Base-by-base conservation (phyloP, 2,888 invertebrate genomes). In the Ellobium chinense region DNA sequence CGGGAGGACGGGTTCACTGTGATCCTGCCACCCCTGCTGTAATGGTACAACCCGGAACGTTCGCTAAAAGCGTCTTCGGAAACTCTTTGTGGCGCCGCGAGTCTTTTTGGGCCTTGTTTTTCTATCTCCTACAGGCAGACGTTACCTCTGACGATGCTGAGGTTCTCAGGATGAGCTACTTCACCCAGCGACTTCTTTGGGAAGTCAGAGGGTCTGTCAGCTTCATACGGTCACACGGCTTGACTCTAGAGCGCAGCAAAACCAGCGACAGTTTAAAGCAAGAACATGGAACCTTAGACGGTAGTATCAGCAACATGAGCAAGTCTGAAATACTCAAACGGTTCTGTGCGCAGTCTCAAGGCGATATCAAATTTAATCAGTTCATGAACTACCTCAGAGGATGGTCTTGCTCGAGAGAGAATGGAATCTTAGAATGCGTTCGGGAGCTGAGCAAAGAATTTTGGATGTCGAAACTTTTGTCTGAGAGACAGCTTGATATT, bases 11-110 rank as follows among this genome's bases (percentile, higher is more conserved):
- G 7, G 34, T 65, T 9, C 18, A 65, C 9, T 65, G 65, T 31
- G 65, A 65, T 65, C 27, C 65, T 27, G 9, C 65, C 65, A 65
- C 65, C n/a, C 65, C 65, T 4, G 29, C 14, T 31, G 65, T 65
- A 5, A 12, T 34, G 31, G 65, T 65, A 12, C 29, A 34, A 12
- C 9, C 65, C 9, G 65, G 34, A 27, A 12, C 31, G 3, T 65
- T 31, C 31, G 65, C n/a, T 7, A 14, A 31, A 31, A 65, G 31
- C 65, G 9, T 12, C 5, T 31, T 65, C 31, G 29, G 7, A 27
- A 65, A 65, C n/a, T 18, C 65, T 12, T n/a, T 65, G 31, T 65
- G 65, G 65, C 18, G 14, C 5, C 9, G 7, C 9, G 65, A 65
- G 4, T 65, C 65, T 27, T 65, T 65, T 12, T 65, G 65, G 65